Evolutionary conservation across 2,113 vertebrate genomes (phyloP).

Genomic region (Xiphophorus maculatus): DNA sequence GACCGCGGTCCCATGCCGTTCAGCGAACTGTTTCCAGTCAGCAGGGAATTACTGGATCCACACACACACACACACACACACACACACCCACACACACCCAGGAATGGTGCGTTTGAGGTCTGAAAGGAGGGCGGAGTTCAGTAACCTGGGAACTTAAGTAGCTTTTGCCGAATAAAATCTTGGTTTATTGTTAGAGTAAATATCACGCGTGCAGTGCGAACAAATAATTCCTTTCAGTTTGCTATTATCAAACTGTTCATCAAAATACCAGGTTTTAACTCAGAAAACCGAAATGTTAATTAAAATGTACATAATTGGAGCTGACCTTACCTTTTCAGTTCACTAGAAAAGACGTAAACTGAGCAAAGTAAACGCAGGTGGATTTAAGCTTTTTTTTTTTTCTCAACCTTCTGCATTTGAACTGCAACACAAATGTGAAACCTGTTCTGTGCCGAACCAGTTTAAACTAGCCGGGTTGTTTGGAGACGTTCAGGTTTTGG

Average conservation of each 20-base stretch:
- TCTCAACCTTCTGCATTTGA: neutral
- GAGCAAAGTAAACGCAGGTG: too few species aligned
- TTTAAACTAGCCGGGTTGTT: neutral
- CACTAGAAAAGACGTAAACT: too few species aligned
- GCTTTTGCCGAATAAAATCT: neutral
- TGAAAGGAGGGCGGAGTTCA: conserved; percentile 8
- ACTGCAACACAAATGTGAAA: neutral
- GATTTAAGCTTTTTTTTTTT: too few species aligned
- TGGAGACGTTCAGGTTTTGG: too few species aligned
- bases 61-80: conserved; percentile 37
- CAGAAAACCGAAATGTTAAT: neutral
- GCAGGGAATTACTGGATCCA: conserved; percentile 56
- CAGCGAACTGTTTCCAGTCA: conserved; percentile 40
- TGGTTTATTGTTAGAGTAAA: neutral
- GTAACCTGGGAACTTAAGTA: neutral
- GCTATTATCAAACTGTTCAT: neutral
- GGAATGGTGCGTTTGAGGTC: conserved; percentile 47
- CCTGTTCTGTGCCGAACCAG: neutral
- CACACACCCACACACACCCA: neutral
- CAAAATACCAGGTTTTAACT: neutral
- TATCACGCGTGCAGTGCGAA: neutral
- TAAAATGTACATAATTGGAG: neutral
- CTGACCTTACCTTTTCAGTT: too few species aligned
- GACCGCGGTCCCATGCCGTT: conserved; percentile 62
- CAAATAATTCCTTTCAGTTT: neutral